Base-by-base conservation (phyloP, 2,113 vertebrate genomes). In the Enhydra lutris region DNA sequence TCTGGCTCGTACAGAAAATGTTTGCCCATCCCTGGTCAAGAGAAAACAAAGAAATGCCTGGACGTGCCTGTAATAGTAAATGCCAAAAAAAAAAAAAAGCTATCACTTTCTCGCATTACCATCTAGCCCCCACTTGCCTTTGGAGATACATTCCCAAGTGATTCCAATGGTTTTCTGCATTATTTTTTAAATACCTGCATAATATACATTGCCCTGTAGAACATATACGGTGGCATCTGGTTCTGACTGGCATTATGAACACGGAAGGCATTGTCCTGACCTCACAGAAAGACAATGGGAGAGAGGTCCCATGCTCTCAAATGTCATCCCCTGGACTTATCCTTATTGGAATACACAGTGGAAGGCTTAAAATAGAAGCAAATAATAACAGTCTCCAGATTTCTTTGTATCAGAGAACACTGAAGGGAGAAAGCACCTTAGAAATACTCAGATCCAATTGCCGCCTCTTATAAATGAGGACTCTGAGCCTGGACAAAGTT, bases 81-180 rank as follows among this genome's bases (percentile, higher is more conserved):
- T 50, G 85, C 42, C 21, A 10, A 10, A 85, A 83, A 69, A 71
- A 45, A 50, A 52, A 55, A 55, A 55, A 55, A 50, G 69, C n/a
- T 45, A 12, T 57, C 4, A 34, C 69, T 91, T 85, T 52, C 36
- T 67, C 21, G 20, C 34, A 34, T 36, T 89, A 78, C 94, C 21
- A 45, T 71, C 50, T 71, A 85, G 86, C 24, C 34, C 11, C 65
- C 18, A 69, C 57, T 86, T 91, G 26, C 39, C 67, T 91, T 87
- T 85, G 59, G 50, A 93, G 65, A 80, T 74, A 76, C 15, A 71
- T 78, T 36, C 7, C 34, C 85, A 67, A 80, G 24, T 88, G 80
- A 91, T 93, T 86, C 45, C 57, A 63, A 96, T n/a, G 4, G 4
- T 26, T 95, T 89, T 92, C 83, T 97, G 81, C 80, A 71, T 92